Evolutionary conservation across 1,140 invertebrate genomes (phyloP), one percentile per base, ranked within the genome.

Genomic region (Ceratina australensis): DNA sequence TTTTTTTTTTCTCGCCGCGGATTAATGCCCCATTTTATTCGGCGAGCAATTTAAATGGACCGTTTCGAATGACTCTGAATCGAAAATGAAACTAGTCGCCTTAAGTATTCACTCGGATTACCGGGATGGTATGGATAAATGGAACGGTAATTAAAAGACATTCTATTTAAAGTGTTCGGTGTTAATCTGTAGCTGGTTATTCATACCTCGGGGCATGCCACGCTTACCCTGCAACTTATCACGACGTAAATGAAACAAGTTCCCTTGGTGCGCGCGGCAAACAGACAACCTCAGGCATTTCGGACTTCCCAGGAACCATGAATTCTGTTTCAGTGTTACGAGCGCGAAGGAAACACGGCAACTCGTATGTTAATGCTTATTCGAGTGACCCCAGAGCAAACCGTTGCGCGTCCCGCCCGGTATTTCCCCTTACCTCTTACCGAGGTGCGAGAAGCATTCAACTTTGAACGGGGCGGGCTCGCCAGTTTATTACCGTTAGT

Each of bases 1-100:
- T n/a, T n/a, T n/a, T n/a, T n/a, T 16, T 20, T 28, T 33, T 24
- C 54, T 68, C n/a, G 1, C 13, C 61, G 3, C 60, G 63, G 66
- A 69, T 78, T 78, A 80, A 66, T 49, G n/a, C 49, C 26, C 22
- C 60, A n/a, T 49, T 65, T 82, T 63, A 24, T 61, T 63, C 57
- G 12, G 16, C 71, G 83, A 83, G 83, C 83, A 84, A 84, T 84
- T 84, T 78, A 69, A 80, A 64, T 7, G 72, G n/a, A 16, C 22
- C 49, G 18, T 12, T 22, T 15, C 10, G 60, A 15, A 54, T 42
- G 10, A 8, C 26, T 18, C 16, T 16, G 20, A 18, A 28, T 63
- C 47, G n/a, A 61, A 72, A 72, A 28, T n/a, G 3, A 24, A 12
- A 33, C 8, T 10, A n/a, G 26, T 8, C 3, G 3, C 13, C 13